Conservation (phyloP, 2,888 invertebrate genomes). For the Macrosiphum euphorbiae region DNA sequence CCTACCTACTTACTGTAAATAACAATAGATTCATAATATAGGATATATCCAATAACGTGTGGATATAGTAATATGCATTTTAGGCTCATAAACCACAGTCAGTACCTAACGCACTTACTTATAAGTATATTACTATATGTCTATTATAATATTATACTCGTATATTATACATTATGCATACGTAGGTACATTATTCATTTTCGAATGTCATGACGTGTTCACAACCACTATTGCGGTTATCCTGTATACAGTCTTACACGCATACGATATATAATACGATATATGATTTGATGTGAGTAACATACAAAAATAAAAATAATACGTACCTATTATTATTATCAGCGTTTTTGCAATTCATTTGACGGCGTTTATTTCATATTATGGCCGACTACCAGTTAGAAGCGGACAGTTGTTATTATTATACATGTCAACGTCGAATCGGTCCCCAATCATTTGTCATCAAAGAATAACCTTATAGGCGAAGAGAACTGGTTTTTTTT, state of each 20-base stretch:
- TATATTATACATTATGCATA: not conserved
- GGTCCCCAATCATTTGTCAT: constrained; percentile 43
- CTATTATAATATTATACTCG: not conserved
- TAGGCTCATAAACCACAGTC: not conserved
- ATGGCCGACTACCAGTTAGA: not conserved
- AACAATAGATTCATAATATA: not conserved
- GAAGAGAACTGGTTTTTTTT: constrained; percentile 42
- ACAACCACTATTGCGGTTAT: constrained; percentile 12
- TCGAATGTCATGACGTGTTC: constrained; percentile 34
- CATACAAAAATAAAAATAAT: constrained; percentile 13
- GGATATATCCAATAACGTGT: not conserved
- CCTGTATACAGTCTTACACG: not conserved
- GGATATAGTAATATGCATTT: not conserved
- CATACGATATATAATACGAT: not conserved
- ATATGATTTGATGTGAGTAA: not conserved
- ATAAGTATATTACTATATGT: not conserved
- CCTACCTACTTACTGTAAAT: not conserved
- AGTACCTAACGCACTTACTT: not conserved
- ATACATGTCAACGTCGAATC: constrained; percentile 11
- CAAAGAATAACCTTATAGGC: constrained; percentile 46
- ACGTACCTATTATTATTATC: not conserved
- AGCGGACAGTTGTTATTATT: constrained; percentile 1
- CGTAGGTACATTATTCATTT: not conserved
- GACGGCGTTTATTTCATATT: constrained; percentile 3
- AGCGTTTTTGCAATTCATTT: constrained; percentile 16